Base-by-base conservation (phyloP, 2,797 vertebrate species). In the Tamandua tetradactyla region DNA sequence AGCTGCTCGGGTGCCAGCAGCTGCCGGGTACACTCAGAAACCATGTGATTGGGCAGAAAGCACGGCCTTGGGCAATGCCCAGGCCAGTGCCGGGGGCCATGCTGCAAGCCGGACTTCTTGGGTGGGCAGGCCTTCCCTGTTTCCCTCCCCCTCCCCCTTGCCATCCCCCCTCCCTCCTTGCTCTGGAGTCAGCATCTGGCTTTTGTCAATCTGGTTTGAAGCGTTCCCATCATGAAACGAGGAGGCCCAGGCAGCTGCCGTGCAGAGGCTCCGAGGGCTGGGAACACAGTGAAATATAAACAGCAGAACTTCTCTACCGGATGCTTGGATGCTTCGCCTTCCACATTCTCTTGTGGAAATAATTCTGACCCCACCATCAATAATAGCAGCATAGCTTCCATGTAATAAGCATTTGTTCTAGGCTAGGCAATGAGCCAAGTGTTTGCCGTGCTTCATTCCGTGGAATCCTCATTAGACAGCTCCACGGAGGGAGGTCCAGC, bases 11-110 rank as follows among this genome's bases (percentile, higher is more conserved):
- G 30, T 17, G 91, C 89, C 82, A 94, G 62, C 52, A 49, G 75
- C 93, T 95, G 91, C 80, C 0, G 1, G 40, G 69, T 66, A 72
- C 69, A 40, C 11, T 61, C 57, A 74, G 44, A 75, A 74, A 72
- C 15, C 76, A 79, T 0, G 49, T 93, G 76, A 10, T 40, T 69
- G 25, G 61, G 44, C 20, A n/a, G 79, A 52, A 20, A 75, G 75
- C 1, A 0, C 1, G 10, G 52, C 15, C 68, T 35, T 12, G 22
- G 59, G 57, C 12, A 7, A 49, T 1, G 55, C 62, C 30, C 55
- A 59, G 35, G 40, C 68, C 42, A 15, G 44, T 74, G 59, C 37
- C n/a, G 47, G 22, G 42, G 62, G 76, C 49, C 44, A 13, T 35
- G 4, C 20, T 30, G 32, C 3, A 17, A 22, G 30, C 44, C 1